phyloP scores from a whole-genome alignment of 2,888 invertebrate genomes.

The Apoderus coryli region DNA sequence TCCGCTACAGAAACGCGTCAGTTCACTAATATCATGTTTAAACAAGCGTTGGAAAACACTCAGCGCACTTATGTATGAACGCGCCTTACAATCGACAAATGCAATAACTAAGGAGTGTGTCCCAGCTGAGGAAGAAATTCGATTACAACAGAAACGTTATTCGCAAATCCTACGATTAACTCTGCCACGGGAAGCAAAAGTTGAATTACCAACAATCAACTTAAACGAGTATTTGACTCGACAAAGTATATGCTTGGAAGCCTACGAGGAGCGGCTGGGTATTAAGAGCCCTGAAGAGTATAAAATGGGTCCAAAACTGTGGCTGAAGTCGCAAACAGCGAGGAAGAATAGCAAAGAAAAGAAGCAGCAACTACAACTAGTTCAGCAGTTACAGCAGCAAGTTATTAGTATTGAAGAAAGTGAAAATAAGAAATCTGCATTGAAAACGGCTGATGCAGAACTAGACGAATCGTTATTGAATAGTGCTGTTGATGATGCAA shows the following conservation, averaged over 20 bases:
- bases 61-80: constrained; percentile 25
- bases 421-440: constrained; percentile 14
- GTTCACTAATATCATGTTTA: constrained; percentile 55
- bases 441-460: constrained; percentile 15
- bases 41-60: constrained; percentile 59
- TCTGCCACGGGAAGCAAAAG: constrained; percentile 44
- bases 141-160: constrained; percentile 19
- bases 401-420: constrained; percentile 14
- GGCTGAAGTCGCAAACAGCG: no score
- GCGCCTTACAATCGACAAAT: constrained; percentile 22
- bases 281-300: constrained; percentile 30
- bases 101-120: constrained; percentile 20
- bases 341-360: background rate
- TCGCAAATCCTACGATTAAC: constrained; percentile 29
- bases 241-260: constrained; percentile 61
- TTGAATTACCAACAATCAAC: constrained; percentile 58
- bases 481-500: constrained; percentile 24
- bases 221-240: constrained; percentile 64
- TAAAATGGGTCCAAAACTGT: no score
- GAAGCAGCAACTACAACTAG: background rate
- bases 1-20: constrained; percentile 59
- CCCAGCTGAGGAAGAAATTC: constrained; percentile 20
- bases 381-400: constrained; percentile 1
- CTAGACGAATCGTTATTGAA: no score
- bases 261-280: constrained; percentile 59